A percentile compares a stretch with the other conserved stretches of the same genome.
Conservation (phyloP, 2,797 vertebrate species). For the Psittacula echo region DNA sequence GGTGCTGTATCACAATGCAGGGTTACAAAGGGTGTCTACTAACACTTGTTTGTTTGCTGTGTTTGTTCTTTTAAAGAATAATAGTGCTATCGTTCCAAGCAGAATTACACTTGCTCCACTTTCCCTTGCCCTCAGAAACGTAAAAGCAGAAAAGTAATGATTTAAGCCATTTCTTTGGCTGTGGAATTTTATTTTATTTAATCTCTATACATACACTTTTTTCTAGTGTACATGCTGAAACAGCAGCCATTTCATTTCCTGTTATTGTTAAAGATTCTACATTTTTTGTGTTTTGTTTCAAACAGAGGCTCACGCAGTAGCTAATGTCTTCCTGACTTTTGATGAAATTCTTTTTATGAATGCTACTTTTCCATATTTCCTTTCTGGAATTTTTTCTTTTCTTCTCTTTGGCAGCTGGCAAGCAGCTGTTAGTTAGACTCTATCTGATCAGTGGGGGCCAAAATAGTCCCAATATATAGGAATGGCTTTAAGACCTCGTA, state of each 20-base stretch:
- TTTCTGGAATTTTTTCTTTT: neutral
- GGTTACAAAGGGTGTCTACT: fast-evolving
- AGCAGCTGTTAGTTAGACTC: neutral
- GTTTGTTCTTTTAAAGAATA: slow-evolving; percentile 19
- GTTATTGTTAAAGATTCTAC: slow-evolving; percentile 15
- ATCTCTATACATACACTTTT: neutral
- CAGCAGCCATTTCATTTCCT: slow-evolving; percentile 37
- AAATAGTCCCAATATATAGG: neutral
- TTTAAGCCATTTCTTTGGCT: slow-evolving; percentile 1
- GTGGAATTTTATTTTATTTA: slow-evolving; percentile 13
- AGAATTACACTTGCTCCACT: slow-evolving; percentile 9
- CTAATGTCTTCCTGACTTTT: slow-evolving; percentile 7
- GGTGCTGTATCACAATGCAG: neutral
- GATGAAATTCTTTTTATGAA: neutral
- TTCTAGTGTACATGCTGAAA: neutral
- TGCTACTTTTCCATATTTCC: neutral
- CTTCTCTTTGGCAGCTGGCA: neutral
- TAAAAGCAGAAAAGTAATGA: neutral
- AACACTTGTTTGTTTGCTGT: neutral
- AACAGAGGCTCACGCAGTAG: neutral
- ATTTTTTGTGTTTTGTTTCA: slow-evolving; percentile 7
- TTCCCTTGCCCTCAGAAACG: slow-evolving; percentile 1
- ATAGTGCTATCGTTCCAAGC: neutral
- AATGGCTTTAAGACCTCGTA: neutral
- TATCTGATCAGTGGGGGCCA: neutral